Percentiles rank a stretch among this genome's conserved stretches.
phyloP scores from a whole-genome alignment of 2,113 vertebrate species.

The Triplophysa tibetana region DNA sequence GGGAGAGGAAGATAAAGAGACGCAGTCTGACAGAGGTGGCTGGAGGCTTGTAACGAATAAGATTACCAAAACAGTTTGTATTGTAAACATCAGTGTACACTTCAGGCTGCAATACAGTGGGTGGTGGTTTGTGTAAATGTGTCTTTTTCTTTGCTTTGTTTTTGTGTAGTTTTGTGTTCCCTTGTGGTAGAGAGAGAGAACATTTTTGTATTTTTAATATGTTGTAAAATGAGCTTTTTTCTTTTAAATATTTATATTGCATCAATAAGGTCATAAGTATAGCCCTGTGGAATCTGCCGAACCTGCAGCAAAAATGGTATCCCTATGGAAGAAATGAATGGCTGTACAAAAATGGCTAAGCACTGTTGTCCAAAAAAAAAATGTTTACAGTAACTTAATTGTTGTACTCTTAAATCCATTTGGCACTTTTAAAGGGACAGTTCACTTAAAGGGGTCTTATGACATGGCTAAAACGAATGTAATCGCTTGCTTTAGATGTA shows the following conservation, averaged over 20 bases:
- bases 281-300: too few species aligned
- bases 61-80: slow-evolving; percentile 55
- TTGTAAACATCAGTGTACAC: slow-evolving; percentile 4
- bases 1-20: slow-evolving; percentile 47
- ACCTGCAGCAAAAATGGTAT: too few species aligned
- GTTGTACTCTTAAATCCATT: too few species aligned
- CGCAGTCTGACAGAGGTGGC: background rate
- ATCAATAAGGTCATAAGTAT: too few species aligned
- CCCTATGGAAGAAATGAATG: too few species aligned
- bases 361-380: too few species aligned
- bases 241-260: slow-evolving; percentile 4
- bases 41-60: slow-evolving; percentile 44
- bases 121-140: slow-evolving; percentile 8
- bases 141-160: background rate
- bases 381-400: too few species aligned
- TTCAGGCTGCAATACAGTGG: slow-evolving; percentile 2
- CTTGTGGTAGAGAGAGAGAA: background rate
- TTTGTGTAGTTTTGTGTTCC: background rate
- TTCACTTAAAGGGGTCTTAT: too few species aligned
- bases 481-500: too few species aligned
- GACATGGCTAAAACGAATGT: too few species aligned
- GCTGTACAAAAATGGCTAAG: too few species aligned
- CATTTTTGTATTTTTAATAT: background rate
- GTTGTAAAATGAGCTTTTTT: background rate
- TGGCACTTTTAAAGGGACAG: too few species aligned